phyloP scores from a whole-genome alignment of 2,797 vertebrate genomes.

The Percopsis omiscomaycus region DNA sequence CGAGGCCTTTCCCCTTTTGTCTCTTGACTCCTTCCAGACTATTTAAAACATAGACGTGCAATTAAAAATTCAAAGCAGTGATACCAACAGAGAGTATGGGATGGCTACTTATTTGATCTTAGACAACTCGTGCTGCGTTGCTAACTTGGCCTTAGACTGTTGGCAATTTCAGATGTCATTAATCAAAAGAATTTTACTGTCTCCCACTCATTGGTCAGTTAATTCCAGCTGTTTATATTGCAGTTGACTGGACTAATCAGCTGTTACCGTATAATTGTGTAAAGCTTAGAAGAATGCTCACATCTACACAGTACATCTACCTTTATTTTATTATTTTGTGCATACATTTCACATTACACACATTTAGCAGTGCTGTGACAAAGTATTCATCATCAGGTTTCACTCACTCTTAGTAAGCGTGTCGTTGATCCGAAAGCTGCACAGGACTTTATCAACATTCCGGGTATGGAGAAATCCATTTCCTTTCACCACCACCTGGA shows the following conservation, averaged over 20 bases:
- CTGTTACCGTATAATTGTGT: conserved; percentile 4
- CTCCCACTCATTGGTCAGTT: conserved; percentile 1
- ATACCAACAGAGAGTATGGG: conserved; percentile 24
- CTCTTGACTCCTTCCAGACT: conserved; percentile 30
- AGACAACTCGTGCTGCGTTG: conserved; percentile 15
- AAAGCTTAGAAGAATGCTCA: neutral
- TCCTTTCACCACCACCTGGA: conserved; percentile 94
- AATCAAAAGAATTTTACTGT: conserved; percentile 1
- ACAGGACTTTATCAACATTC: conserved; percentile 92
- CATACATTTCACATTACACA: neutral
- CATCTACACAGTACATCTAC: neutral
- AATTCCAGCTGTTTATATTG: conserved; percentile 18
- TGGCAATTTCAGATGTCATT: conserved; percentile 18
- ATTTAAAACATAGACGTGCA: conserved; percentile 40
- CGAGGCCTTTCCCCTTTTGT: conserved; percentile 22
- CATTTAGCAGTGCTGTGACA: neutral
- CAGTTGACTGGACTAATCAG: neutral
- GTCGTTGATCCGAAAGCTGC: conserved; percentile 97
- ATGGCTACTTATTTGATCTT: conserved; percentile 28
- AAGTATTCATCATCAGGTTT: neutral
- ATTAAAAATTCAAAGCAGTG: conserved; percentile 25
- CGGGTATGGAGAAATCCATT: conserved; percentile 93
- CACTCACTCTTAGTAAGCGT: conserved; percentile 91
- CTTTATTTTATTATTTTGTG: too few species aligned
- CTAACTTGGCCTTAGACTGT: conserved; percentile 12